Evolutionary conservation across 2,888 invertebrate genomes (phyloP), one percentile per base, ranked within the genome.

Genomic region (Chirona hameri): DNA sequence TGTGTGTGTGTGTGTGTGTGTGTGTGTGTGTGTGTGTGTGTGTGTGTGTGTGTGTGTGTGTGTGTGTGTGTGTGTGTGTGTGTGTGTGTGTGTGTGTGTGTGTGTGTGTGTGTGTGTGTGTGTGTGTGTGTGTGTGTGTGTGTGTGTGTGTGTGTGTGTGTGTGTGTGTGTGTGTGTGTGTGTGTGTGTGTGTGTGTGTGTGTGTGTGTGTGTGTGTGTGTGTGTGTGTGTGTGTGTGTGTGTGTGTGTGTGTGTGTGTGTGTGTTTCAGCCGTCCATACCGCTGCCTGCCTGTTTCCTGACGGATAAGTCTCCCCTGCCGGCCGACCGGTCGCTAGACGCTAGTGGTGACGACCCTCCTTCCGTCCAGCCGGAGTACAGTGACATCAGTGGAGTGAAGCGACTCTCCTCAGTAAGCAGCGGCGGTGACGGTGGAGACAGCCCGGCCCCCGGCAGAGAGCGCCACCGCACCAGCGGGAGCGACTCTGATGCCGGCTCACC

Each of bases 201-300:
- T 39, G 2, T 39, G 39, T 39, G 39, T 69, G 7, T 39, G 39
- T 39, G 39, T 39, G 2, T 39, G 39, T 39, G 39, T 69, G 7
- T 39, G 39, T 39, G 39, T 39, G 2, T 39, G 39, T 39, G 39
- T 69, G 7, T 39, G 39, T 39, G 39, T 39, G 2, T 39, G 39
- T 39, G 39, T 69, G n/a, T n/a, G n/a, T 39, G 39, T 39, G 7
- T 39, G 39, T 39, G 7, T 39, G 39, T 39, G 39, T 39, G 2
- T 39, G 39, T 39, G 39, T 69, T 69, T 69, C 69, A 69, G 69
- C 69, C 69, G 69, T 27, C 69, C n/a, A 24, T 27, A 14, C 69
- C 76, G 3, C 76, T 76, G 46, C 76, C 76, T 39, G 76, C 76
- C 46, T 76, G 76, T 9, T 76, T 76, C 46, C 76, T 76, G 46